These are phyloP conservation scores for Aphelenchoides besseyi DNA, from an alignment of 1,140 invertebrate genomes.

Conservation along the genomic window DNA sequence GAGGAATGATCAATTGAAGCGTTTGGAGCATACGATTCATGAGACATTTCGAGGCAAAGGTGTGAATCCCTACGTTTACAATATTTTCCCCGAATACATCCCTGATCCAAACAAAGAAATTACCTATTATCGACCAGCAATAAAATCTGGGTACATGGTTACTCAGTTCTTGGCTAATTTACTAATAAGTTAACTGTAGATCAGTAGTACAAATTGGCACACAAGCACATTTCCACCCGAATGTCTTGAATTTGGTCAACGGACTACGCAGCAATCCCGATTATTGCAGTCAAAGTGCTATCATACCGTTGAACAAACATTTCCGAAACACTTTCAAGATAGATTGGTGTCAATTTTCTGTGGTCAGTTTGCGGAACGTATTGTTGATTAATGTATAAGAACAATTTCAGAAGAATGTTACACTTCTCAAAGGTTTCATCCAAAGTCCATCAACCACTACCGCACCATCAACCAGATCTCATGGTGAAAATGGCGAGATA, in stretches of 20 bases:
- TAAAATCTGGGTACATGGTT: slow-evolving; percentile 18
- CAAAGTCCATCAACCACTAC: not conserved
- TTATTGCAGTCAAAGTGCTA: slow-evolving; percentile 44
- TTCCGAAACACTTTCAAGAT: slow-evolving; percentile 43
- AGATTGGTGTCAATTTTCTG: slow-evolving; percentile 55
- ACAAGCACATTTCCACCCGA: slow-evolving; percentile 54
- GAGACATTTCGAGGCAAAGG: slow-evolving; percentile 52
- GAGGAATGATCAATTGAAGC: slow-evolving; percentile 27
- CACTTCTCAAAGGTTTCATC: slow-evolving; percentile 31
- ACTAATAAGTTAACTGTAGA: slow-evolving; percentile 27
- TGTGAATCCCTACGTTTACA: slow-evolving; percentile 60
- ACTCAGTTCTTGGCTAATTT: not conserved
- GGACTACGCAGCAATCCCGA: slow-evolving; percentile 46
- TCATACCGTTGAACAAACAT: slow-evolving; percentile 53
- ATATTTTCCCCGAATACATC: slow-evolving; percentile 40
- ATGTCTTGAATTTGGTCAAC: slow-evolving; percentile 45
- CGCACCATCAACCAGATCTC: slow-evolving; percentile 15
- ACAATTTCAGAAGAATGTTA: slow-evolving; percentile 53
- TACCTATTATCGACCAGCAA: slow-evolving; percentile 3
- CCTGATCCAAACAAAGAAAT: slow-evolving; percentile 13
- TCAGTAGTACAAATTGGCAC: slow-evolving; percentile 55
- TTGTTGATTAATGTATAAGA: slow-evolving; percentile 10
- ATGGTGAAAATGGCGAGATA: not conserved
- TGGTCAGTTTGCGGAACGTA: slow-evolving; percentile 39
- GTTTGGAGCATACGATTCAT: slow-evolving; percentile 50